A percentile compares a stretch with the other conserved stretches of the same genome.
These are phyloP conservation scores for Molossus molossus DNA, from an alignment of 2,797 vertebrate genomes.

Conservation along the genomic window DNA sequence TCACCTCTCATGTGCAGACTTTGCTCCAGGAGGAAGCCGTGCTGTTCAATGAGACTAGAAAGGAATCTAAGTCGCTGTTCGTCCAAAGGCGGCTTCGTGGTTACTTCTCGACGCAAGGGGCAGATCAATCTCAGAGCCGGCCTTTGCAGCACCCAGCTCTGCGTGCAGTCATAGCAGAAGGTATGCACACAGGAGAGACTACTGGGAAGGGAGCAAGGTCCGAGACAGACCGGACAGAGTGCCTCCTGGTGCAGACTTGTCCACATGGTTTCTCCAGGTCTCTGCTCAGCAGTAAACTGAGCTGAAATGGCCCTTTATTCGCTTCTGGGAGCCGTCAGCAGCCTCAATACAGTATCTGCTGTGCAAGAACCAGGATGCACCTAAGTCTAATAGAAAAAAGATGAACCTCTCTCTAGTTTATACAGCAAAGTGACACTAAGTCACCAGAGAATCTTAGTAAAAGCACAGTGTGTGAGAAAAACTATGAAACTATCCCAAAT, in stretches of 20 bases:
- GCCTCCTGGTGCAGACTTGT: neutral
- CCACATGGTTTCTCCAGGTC: neutral
- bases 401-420: conserved; percentile 1
- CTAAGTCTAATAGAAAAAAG: conserved; percentile 54
- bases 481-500: neutral
- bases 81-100: fast-evolving
- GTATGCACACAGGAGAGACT: conserved; percentile 23
- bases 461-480: neutral
- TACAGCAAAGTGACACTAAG: neutral
- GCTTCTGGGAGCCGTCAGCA: neutral
- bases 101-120: neutral
- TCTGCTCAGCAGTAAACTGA: neutral
- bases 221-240: conserved; percentile 31
- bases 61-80: neutral
- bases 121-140: neutral
- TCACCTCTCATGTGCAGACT: fast-evolving
- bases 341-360: neutral
- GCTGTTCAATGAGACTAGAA: neutral
- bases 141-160: neutral
- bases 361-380: neutral
- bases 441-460: neutral
- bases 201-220: neutral
- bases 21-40: neutral
- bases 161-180: conserved; percentile 22
- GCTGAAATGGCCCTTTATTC: neutral